Conservation (phyloP, 1,140 invertebrate species). For the Pseudomyrmex gracilis region DNA sequence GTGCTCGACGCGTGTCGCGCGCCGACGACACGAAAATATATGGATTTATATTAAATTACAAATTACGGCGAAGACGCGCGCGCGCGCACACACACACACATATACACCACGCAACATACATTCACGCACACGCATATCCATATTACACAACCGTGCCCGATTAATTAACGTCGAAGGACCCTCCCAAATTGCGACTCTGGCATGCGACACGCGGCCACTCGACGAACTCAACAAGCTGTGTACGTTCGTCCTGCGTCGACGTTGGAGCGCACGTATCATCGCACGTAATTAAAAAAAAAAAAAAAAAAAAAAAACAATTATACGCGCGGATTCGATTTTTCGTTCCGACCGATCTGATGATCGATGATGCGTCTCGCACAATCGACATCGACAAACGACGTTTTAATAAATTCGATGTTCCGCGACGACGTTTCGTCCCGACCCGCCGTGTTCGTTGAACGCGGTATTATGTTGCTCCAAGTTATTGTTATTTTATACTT, state of each 20-base stretch:
- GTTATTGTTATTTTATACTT: neutral
- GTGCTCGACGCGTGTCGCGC: slow-evolving; percentile 32
- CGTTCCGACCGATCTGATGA: slow-evolving; percentile 1
- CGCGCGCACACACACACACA: neutral
- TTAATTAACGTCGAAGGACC: slow-evolving; percentile 49
- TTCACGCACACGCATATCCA: too few relatives aligned
- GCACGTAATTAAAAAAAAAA: neutral
- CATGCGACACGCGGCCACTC: neutral
- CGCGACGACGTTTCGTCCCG: too few relatives aligned
- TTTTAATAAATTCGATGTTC: neutral
- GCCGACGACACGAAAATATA: neutral
- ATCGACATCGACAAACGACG: neutral
- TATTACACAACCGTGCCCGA: slow-evolving; percentile 41
- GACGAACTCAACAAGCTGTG: slow-evolving; percentile 2
- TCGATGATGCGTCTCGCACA: neutral
- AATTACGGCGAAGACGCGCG: slow-evolving; percentile 27
- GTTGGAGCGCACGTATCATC: neutral
- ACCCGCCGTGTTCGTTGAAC: too few relatives aligned
- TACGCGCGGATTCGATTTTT: neutral
- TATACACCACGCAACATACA: neutral
- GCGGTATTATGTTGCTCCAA: too few relatives aligned
- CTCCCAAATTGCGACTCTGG: slow-evolving; percentile 51
- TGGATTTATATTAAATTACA: slow-evolving; percentile 32
- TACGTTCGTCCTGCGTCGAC: slow-evolving; percentile 5
- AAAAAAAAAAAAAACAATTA: neutral